phyloP scores from a whole-genome alignment of 1,140 invertebrate species.

The Spodoptera frugiperda region DNA sequence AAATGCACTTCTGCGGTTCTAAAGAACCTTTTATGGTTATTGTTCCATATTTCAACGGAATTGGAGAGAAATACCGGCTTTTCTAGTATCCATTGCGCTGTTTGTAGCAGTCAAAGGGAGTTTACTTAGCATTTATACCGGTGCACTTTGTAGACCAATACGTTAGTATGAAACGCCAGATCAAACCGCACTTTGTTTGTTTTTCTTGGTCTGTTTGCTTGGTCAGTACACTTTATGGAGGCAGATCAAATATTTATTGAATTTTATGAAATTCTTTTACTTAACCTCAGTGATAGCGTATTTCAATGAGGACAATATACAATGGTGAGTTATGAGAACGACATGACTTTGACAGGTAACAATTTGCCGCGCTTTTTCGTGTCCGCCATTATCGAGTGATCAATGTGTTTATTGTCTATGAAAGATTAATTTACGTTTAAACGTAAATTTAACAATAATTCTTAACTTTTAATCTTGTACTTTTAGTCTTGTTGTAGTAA shows the following conservation, averaged over 20 bases:
- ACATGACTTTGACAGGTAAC: too few species aligned
- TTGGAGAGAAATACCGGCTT: neutral
- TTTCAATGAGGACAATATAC: too few species aligned
- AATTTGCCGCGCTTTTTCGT: too few species aligned
- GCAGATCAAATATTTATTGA: neutral
- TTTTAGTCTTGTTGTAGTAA: too few species aligned
- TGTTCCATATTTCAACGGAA: neutral
- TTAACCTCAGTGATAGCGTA: neutral
- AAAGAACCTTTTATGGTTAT: neutral
- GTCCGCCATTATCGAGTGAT: too few species aligned
- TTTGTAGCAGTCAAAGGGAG: constrained; percentile 8
- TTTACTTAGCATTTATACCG: constrained; percentile 18
- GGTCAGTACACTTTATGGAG: neutral
- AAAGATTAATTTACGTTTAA: too few species aligned
- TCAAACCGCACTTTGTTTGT: constrained; percentile 27
- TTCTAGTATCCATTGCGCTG: constrained; percentile 1
- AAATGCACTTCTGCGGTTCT: neutral
- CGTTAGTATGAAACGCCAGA: constrained; percentile 19
- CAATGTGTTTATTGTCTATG: too few species aligned
- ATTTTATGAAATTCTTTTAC: neutral
- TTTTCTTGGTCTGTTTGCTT: constrained; percentile 1
- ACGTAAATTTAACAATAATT: too few species aligned
- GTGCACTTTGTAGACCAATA: constrained; percentile 15
- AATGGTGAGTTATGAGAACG: too few species aligned
- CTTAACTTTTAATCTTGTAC: too few species aligned